Base-by-base conservation (phyloP, 2,888 invertebrate genomes). In the Eudemis profundana region DNA sequence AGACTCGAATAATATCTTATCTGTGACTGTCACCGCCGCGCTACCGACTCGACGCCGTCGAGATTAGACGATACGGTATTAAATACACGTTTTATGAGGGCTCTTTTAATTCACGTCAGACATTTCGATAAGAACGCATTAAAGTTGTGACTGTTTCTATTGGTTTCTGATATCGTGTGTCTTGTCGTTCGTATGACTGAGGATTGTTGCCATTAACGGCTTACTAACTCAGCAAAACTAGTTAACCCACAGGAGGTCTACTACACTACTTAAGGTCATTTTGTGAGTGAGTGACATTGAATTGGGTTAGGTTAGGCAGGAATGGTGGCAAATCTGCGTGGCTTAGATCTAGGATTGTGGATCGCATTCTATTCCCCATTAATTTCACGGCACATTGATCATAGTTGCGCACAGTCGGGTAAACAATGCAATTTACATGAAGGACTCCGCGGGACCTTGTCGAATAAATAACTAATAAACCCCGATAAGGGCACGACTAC, bases 381-480 rank as follows among this genome's bases (percentile, higher is more conserved):
- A 51, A 64, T 51, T 64, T 44, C 36, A 59, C 64, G 44, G 64
- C 7, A 59, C 51, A 53, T 59, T 47, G 59, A 60, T 23, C 59
- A 5, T 69, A 62, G n/a, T 63, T 66, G 69, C 67, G n/a, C 10
- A 54, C 33, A 53, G 61, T 46, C 46, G 53, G 46, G 61, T 53
- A 76, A 78, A 81, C 80, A 84, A 80, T 84, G 82, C 79, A 83
- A 87, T 84, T 84, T 85, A 79, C 80, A 84, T 80, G 83, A 82
- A 85, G 84, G 86, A 81, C 83, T 79, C 38, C 40, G 61, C 68
- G 71, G 72, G 75, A 73, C 76, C 78, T 78, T 74, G 74, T 73
- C 67, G 84, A 82, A 89, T 89, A 89, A 89, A 90, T 90, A 90
- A 87, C 84, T 89, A 88, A 90, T 89, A 89, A 85, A 86, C 79